Conservation (phyloP, 2,113 vertebrate species). For the Sclerurus mexicanus region DNA sequence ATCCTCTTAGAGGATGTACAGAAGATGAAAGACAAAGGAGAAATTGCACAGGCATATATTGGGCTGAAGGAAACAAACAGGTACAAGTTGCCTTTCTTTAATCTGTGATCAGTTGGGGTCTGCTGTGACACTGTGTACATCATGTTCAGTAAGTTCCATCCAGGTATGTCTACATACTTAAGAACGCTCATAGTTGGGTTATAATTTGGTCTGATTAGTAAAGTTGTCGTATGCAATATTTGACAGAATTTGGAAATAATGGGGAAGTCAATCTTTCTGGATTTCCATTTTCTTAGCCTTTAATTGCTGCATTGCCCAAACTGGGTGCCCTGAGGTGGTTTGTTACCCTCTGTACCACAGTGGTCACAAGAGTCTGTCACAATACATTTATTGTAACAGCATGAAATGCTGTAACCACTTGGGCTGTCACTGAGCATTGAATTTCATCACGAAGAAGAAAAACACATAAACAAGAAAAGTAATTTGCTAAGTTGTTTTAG, state of each 20-base stretch:
- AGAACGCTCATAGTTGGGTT: background rate
- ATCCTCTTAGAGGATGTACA: constrained; percentile 89
- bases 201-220: background rate
- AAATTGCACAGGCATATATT: constrained; percentile 94
- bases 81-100: constrained; percentile 59
- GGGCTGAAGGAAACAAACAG: constrained; percentile 98
- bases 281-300: background rate
- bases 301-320: background rate
- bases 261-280: background rate
- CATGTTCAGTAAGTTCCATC: background rate
- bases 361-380: background rate
- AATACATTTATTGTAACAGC: background rate
- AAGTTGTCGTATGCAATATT: background rate
- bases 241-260: background rate
- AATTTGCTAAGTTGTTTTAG: background rate
- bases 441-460: background rate
- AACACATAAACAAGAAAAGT: background rate
- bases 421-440: background rate
- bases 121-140: background rate
- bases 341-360: background rate
- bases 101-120: background rate
- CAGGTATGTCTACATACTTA: background rate
- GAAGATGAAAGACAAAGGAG: constrained; percentile 94
- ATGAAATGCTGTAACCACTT: background rate
- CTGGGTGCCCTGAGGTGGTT: background rate